These are phyloP conservation scores for Strigamia crassipes DNA, from an alignment of 2,888 invertebrate genomes.

Conservation along the genomic window DNA sequence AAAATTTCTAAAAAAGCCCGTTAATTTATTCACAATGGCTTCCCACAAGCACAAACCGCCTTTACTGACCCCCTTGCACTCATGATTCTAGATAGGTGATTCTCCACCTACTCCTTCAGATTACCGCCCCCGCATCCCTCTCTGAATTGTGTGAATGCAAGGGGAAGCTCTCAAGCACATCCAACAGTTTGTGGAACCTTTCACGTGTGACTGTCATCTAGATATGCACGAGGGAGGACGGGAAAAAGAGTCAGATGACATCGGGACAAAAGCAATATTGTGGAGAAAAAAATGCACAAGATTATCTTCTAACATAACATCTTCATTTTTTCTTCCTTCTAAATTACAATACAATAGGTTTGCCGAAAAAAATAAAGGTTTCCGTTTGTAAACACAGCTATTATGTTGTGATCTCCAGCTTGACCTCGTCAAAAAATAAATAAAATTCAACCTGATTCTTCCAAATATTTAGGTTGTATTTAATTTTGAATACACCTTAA, in stretches of 20 bases:
- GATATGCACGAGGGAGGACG: constrained; percentile 29
- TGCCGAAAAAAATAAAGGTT: background rate
- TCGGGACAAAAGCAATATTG: background rate
- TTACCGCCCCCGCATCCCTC: constrained; percentile 23
- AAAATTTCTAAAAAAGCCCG: background rate
- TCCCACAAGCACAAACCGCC: background rate
- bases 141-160: constrained; percentile 16
- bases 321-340: background rate
- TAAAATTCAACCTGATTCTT: background rate
- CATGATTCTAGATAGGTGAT: background rate
- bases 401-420: background rate
- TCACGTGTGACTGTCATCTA: constrained; percentile 34
- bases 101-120: constrained; percentile 20
- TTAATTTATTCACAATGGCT: constrained; percentile 14
- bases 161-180: constrained; percentile 1
- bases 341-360: background rate
- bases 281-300: constrained; percentile 3
- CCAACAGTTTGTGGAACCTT: constrained; percentile 34
- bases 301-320: background rate
- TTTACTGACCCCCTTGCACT: background rate
- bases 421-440: background rate
- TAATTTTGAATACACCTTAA: too few relatives aligned
- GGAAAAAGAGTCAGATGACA: constrained; percentile 7
- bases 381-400: background rate
- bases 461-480: too few relatives aligned